Evolutionary conservation across 2,888 invertebrate genomes (phyloP).

Genomic region (Agrochola circellaris): DNA sequence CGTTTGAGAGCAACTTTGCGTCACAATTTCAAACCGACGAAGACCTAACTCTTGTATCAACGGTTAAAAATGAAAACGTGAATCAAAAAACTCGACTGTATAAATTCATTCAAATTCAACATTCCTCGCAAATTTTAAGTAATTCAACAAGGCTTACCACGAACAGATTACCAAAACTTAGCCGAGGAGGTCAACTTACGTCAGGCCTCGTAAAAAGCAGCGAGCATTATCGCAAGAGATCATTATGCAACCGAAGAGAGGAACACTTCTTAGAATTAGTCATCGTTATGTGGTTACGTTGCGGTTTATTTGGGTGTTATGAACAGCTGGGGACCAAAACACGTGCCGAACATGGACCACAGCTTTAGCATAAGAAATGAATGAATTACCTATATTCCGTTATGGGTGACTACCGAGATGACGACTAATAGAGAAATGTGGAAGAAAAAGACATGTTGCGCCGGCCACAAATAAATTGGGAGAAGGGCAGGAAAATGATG

Average conservation of each 20-base stretch:
- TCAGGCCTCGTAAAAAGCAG: slow-evolving; percentile 46
- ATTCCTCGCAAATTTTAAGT: slow-evolving; percentile 6
- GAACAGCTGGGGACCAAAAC: slow-evolving; percentile 16
- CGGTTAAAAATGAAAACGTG: background rate
- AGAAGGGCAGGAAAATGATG: no score
- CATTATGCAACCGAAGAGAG: slow-evolving; percentile 52
- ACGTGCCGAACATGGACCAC: slow-evolving; percentile 7
- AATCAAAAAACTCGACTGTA: background rate
- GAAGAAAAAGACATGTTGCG: no score
- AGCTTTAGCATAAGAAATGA: background rate
- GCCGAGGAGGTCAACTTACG: slow-evolving; percentile 48
- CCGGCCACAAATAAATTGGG: no score
- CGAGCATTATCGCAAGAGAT: slow-evolving; percentile 50
- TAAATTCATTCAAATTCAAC: slow-evolving; percentile 2
- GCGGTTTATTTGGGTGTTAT: slow-evolving; percentile 31
- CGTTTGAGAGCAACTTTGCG: background rate
- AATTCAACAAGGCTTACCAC: slow-evolving; percentile 13
- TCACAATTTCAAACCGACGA: background rate
- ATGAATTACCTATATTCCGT: background rate
- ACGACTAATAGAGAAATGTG: no score
- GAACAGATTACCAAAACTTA: slow-evolving; percentile 33
- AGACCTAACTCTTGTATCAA: background rate
- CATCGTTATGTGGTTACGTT: slow-evolving; percentile 27
- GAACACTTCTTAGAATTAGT: slow-evolving; percentile 33
- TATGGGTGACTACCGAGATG: no score